A percentile compares a stretch with the other conserved stretches of the same genome.
phyloP scores from a whole-genome alignment of 2,888 invertebrate genomes.

The Drosophila cognata region DNA sequence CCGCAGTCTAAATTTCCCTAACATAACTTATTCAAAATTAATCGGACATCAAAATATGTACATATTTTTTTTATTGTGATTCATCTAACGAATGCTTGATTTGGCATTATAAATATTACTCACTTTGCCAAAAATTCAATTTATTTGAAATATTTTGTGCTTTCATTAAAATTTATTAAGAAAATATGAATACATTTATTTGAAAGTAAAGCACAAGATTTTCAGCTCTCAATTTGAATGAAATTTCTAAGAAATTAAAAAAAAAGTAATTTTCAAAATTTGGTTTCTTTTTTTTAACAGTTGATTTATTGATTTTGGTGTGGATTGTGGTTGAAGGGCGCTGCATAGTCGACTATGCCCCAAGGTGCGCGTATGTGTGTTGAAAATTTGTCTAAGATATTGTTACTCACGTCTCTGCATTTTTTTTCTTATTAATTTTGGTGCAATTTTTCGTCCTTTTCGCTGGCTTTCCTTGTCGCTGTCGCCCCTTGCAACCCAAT shows the following conservation, averaged over 20 bases:
- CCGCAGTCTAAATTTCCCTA: not conserved
- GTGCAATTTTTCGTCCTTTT: constrained; percentile 76
- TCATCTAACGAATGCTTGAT: not conserved
- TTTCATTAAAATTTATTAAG: not conserved
- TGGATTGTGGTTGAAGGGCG: not conserved
- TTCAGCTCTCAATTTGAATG: not conserved
- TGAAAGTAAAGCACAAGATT: not conserved
- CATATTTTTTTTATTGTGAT: not conserved
- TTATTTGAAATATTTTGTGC: not conserved
- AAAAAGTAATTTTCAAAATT: not conserved
- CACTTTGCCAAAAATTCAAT: not conserved
- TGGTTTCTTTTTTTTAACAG: not conserved
- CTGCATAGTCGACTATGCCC: not conserved
- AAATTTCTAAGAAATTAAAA: not conserved
- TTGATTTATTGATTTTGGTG: not conserved
- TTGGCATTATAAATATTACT: not conserved
- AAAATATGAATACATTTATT: no score
- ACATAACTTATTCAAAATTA: not conserved
- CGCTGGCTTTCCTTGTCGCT: constrained; percentile 26
- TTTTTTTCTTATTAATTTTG: constrained; percentile 70
- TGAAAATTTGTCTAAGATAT: constrained; percentile 47
- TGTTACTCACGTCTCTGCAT: constrained; percentile 48
- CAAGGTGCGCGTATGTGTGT: not conserved
- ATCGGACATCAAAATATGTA: not conserved
- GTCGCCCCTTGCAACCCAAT: constrained; percentile 7